phyloP scores from a whole-genome alignment of 2,797 vertebrate species.

The Phylloscopus collybita region DNA sequence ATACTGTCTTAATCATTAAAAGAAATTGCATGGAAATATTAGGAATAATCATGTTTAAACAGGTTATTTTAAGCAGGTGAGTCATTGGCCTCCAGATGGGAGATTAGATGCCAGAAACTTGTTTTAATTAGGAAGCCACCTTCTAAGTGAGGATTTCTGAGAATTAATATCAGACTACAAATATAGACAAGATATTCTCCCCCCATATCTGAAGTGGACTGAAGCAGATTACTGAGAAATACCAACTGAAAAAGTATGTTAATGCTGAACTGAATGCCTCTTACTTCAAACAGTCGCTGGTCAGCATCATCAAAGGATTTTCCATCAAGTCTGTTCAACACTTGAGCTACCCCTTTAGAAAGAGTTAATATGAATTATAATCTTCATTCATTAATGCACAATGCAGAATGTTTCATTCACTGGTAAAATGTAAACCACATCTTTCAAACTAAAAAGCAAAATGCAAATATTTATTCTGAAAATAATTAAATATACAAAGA shows the following conservation, averaged over 20 bases:
- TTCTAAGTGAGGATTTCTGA: neutral
- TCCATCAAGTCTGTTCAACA: constrained; percentile 94
- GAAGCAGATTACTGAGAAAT: neutral
- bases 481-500: neutral
- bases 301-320: constrained; percentile 97
- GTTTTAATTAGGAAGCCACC: neutral
- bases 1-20: neutral
- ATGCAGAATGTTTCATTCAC: neutral
- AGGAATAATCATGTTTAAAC: neutral
- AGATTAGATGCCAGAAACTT: neutral
- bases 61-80: neutral
- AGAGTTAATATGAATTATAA: constrained; percentile 32
- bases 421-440: neutral
- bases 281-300: constrained; percentile 97
- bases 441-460: constrained; percentile 17
- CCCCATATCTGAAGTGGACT: neutral
- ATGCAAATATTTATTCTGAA: neutral
- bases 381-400: neutral
- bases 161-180: neutral
- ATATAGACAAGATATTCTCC: neutral
- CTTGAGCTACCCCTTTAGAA: constrained; percentile 93
- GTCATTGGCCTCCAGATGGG: neutral
- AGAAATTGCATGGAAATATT: neutral
- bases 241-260: neutral
- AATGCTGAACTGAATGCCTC: neutral